A percentile compares a stretch with the other conserved stretches of the same genome.
These are phyloP conservation scores for Psophia crepitans DNA, from an alignment of 2,113 vertebrate genomes.

Conservation along the genomic window DNA sequence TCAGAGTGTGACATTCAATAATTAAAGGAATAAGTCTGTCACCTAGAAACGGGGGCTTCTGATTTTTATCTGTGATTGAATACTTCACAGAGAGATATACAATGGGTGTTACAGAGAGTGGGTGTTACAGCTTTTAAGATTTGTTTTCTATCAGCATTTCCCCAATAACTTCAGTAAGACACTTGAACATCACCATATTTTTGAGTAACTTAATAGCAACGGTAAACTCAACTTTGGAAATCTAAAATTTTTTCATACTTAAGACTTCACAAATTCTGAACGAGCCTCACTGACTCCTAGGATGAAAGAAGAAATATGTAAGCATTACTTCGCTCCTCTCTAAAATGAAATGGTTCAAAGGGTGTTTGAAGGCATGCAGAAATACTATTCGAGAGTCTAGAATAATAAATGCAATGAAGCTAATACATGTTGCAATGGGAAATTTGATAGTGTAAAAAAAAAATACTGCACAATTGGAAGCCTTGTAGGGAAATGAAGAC, in stretches of 20 bases:
- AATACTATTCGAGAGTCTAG: neutral
- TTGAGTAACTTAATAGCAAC: neutral
- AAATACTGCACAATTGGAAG: neutral
- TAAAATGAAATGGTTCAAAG: neutral
- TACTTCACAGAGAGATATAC: neutral
- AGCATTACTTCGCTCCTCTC: neutral
- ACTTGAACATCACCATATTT: accelerated
- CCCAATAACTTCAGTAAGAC: neutral
- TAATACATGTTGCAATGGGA: neutral
- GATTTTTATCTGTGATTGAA: neutral
- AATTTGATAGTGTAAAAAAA: neutral
- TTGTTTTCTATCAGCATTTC: neutral
- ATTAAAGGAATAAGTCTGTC: neutral
- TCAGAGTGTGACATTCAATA: neutral
- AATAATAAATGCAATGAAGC: neutral
- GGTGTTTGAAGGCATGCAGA: neutral
- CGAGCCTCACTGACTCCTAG: neutral
- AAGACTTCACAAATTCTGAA: neutral
- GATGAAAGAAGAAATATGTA: neutral
- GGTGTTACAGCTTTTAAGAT: neutral
- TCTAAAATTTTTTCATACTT: neutral
- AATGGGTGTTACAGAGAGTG: neutral
- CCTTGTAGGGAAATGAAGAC: neutral
- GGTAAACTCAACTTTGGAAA: neutral
- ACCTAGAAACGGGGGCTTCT: neutral